Conservation (phyloP, 2,797 vertebrate genomes). For the Poeciliopsis gracilis region DNA sequence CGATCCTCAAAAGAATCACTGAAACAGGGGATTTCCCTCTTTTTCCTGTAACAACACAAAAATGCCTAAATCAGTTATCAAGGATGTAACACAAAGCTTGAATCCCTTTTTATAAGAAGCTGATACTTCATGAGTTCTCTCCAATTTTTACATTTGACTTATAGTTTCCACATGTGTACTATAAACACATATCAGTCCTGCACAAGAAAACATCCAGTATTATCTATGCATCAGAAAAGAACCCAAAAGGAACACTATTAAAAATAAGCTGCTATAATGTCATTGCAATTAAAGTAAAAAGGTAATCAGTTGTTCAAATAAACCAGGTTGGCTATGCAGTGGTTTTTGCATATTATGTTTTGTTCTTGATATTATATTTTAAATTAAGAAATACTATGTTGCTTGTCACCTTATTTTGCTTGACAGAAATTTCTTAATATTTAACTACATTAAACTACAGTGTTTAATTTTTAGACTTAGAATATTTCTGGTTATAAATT, state of each 20-base stretch:
- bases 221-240: not conserved
- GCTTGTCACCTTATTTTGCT: not conserved
- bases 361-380: not conserved
- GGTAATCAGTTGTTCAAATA: not conserved
- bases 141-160: not conserved
- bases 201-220: too few species aligned
- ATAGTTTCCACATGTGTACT: not conserved
- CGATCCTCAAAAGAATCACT: slow-evolving; percentile 72
- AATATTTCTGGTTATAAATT: not conserved
- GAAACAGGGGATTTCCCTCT: slow-evolving; percentile 62
- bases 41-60: slow-evolving; percentile 75
- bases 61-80: not conserved
- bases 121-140: not conserved
- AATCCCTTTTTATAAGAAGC: not conserved
- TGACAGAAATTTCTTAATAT: not conserved
- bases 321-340: not conserved
- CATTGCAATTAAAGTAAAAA: not conserved
- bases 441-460: not conserved
- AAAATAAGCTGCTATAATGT: not conserved
- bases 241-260: not conserved
- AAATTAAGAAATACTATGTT: not conserved
- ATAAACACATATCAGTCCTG: not conserved
- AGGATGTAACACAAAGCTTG: not conserved
- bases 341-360: not conserved
- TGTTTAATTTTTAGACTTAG: not conserved